Evolutionary conservation across 2,797 vertebrate species (phyloP).

Genomic region (Chromis chromis): DNA sequence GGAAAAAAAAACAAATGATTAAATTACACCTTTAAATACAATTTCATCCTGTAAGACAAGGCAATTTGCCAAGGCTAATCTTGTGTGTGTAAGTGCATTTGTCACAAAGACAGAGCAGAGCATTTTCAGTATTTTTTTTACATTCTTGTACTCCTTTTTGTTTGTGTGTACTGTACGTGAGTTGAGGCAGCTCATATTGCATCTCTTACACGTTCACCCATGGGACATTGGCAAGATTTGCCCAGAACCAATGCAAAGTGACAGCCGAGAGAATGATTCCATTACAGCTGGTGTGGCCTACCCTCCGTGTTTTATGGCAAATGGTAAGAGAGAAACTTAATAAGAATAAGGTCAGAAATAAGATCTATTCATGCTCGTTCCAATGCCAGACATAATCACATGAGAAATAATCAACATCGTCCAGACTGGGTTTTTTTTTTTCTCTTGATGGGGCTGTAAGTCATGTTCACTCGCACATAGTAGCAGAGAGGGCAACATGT

Average conservation of each 20-base stretch:
- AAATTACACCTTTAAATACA: slow-evolving; percentile 74
- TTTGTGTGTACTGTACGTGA: slow-evolving; percentile 25
- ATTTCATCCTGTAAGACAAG: slow-evolving; percentile 70
- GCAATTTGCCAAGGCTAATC: slow-evolving; percentile 56
- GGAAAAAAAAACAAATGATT: slow-evolving; percentile 49
- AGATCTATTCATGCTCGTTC: slow-evolving; percentile 27
- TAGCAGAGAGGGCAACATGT: not conserved
- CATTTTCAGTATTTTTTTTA: slow-evolving; percentile 30
- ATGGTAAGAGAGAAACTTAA: slow-evolving; percentile 27
- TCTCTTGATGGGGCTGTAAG: slow-evolving; percentile 4
- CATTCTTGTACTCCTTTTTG: slow-evolving; percentile 16
- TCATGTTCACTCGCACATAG: not conserved
- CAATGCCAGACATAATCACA: slow-evolving; percentile 14
- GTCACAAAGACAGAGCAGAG: slow-evolving; percentile 16
- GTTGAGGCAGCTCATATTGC: slow-evolving; percentile 49
- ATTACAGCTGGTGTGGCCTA: slow-evolving; percentile 53
- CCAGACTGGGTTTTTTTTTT: slow-evolving; percentile 1
- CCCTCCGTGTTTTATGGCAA: slow-evolving; percentile 34
- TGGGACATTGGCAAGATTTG: slow-evolving; percentile 50
- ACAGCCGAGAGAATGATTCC: slow-evolving; percentile 69
- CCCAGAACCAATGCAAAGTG: slow-evolving; percentile 66
- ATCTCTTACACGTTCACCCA: slow-evolving; percentile 46
- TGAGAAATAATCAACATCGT: slow-evolving; percentile 25
- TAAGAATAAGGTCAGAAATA: slow-evolving; percentile 41
- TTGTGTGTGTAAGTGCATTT: slow-evolving; percentile 32